These are phyloP conservation scores for Ornithorhynchus anatinus DNA, from an alignment of 2,113 vertebrate genomes.

Conservation along the genomic window DNA sequence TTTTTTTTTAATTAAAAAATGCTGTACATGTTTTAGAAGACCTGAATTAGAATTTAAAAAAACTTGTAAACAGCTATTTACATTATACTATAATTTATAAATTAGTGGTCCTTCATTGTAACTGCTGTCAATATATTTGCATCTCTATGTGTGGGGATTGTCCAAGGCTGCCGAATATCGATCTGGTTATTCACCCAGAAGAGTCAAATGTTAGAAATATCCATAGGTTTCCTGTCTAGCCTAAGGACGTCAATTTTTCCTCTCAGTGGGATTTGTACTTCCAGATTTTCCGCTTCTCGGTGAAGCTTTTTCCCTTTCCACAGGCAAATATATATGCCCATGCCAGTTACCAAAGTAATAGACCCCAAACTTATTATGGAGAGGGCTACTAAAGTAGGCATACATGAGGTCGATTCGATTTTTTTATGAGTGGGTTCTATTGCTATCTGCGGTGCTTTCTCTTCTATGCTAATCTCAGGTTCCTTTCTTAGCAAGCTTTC, in stretches of 20 bases:
- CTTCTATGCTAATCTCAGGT: conserved; percentile 87
- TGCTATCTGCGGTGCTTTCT: conserved; percentile 84
- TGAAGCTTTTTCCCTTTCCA: conserved; percentile 81
- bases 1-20: conserved; percentile 74
- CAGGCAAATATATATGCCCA: conserved; percentile 90
- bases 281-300: conserved; percentile 77
- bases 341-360: conserved; percentile 80
- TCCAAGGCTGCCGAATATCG: conserved; percentile 20
- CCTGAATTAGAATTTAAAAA: conserved; percentile 72
- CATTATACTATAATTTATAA: conserved; percentile 79
- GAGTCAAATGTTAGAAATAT: conserved; percentile 91
- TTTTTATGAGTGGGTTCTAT: conserved; percentile 80
- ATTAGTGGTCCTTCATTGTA: conserved; percentile 70
- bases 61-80: conserved; percentile 80
- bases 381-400: conserved; percentile 84
- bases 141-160: conserved; percentile 1
- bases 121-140: conserved; percentile 33
- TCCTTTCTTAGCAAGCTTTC: conserved; percentile 89
- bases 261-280: conserved; percentile 91
- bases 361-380: conserved; percentile 86
- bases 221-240: conserved; percentile 85
- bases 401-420: conserved; percentile 78
- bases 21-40: conserved; percentile 71
- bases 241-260: conserved; percentile 81
- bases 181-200: conserved; percentile 22